Evolutionary conservation across 2,797 vertebrate genomes (phyloP).

Genomic region (Microcaecilia unicolor): DNA sequence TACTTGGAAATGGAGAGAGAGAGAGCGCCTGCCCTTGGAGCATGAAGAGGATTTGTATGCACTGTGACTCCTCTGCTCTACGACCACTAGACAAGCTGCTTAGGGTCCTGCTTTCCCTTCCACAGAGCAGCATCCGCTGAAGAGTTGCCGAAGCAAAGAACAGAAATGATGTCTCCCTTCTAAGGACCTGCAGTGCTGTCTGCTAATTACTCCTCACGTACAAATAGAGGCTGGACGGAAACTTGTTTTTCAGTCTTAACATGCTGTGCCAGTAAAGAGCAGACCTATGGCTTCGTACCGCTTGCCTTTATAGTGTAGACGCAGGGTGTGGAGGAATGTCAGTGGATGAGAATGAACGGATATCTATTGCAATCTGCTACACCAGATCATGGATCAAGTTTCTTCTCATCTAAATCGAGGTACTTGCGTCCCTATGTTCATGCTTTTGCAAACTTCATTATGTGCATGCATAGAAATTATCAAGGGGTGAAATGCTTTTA

Average conservation of each 20-base stretch:
- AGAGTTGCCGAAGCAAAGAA: conserved; percentile 35
- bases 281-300: neutral
- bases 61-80: neutral
- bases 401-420: conserved; percentile 40
- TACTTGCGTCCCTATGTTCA: conserved; percentile 27
- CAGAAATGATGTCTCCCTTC: conserved; percentile 23
- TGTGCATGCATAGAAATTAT: conserved; percentile 4
- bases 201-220: conserved; percentile 14
- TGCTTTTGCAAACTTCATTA: conserved; percentile 1
- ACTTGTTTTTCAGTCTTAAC: conserved; percentile 4
- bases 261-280: conserved; percentile 18
- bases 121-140: conserved; percentile 25
- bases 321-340: conserved; percentile 18
- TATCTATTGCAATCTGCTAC: conserved; percentile 30
- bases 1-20: no score
- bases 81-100: conserved; percentile 3
- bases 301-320: conserved; percentile 5
- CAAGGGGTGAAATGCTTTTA: no score
- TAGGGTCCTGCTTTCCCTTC: conserved; percentile 16
- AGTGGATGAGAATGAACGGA: conserved; percentile 13
- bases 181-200: neutral
- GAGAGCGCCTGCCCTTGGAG: conserved; percentile 12
- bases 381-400: conserved; percentile 40
- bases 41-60: conserved; percentile 21
- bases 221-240: conserved; percentile 5